These are phyloP conservation scores for Harpegnathos saltator DNA, from an alignment of 1,140 invertebrate genomes.

Conservation along the genomic window DNA sequence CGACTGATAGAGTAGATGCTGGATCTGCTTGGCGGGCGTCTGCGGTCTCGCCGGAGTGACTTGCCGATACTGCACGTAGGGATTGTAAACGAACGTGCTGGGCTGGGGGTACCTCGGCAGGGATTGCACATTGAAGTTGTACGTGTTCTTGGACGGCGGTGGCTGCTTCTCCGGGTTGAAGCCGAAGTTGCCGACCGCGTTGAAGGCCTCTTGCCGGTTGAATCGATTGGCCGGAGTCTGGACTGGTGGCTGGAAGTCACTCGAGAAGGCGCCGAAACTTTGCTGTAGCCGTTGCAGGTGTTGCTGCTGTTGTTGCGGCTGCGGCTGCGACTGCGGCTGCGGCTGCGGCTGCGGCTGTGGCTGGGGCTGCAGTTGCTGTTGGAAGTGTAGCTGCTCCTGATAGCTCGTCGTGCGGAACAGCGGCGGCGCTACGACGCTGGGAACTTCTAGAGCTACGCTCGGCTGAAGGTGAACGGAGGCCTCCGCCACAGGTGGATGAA, in stretches of 20 bases:
- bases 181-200: constrained; percentile 87
- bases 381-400: constrained; percentile 73
- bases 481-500: constrained; percentile 72
- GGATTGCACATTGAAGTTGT: constrained; percentile 68
- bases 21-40: constrained; percentile 88
- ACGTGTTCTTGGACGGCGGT: constrained; percentile 68
- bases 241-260: constrained; percentile 84
- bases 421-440: constrained; percentile 71
- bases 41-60: constrained; percentile 68
- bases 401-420: constrained; percentile 71
- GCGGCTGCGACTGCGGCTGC: constrained; percentile 78
- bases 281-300: constrained; percentile 84
- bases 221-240: constrained; percentile 84
- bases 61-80: constrained; percentile 74
- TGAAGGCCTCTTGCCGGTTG: constrained; percentile 85
- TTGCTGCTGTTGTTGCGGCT: constrained; percentile 82
- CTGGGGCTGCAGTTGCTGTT: constrained; percentile 78
- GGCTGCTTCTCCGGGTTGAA: constrained; percentile 82
- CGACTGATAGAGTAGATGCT: constrained; percentile 88
- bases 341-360: constrained; percentile 80
- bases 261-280: constrained; percentile 84
- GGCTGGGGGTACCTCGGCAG: constrained; percentile 48
- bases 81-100: constrained; percentile 72
- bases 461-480: constrained; percentile 82
- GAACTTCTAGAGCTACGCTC: constrained; percentile 82